Evolutionary conservation across 1,140 invertebrate species (phyloP), one percentile per base, ranked within the genome.

Genomic region (Vanessa tameamea): DNA sequence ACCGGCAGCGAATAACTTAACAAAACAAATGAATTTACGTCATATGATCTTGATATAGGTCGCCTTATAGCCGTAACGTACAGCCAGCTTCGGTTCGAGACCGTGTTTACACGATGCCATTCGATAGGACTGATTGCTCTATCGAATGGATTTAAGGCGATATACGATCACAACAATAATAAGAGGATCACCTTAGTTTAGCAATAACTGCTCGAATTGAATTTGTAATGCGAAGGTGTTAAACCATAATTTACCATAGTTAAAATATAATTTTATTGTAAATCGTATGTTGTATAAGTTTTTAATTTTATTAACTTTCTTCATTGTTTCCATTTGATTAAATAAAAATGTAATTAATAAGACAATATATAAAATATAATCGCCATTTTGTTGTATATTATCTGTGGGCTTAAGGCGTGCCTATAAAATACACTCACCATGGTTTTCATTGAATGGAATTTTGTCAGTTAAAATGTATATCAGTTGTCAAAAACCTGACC

Each of bases 31-130:
- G 8, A 26, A 57, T 57, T 16, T 57, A 26, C 55, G 55, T 57
- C 55, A 57, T 26, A 12, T 12, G 16, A 26, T 61, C 55, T 26
- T 12, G 26, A 37, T 61, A 15, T 61, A 37, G 57, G 26, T 31
- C 57, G 26, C 16, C 16, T n/a, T 12, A 51, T 51, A 51, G n/a
- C 13, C 14, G 48, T n/a, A 15, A 7, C 20, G 23, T 55, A 20
- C 16, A 55, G 53, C 47, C 26, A 65, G 50, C 50, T 26, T 31
- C 47, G 11, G 23, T 7, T 50, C 47, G 64, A 48, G 64, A 31
- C 48, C 47, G n/a, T 66, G 64, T 66, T 66, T 66, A 50, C 64
- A 66, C 48, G 64, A 20, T 48, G 23, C 64, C 64, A 65, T 65
- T 26, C n/a, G 64, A 66, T 51, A 51, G 53, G 13, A 23, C 53